These are phyloP conservation scores for Phenganax marumi DNA, from an alignment of 92 coral and sea anemone species.

Conservation along the genomic window DNA sequence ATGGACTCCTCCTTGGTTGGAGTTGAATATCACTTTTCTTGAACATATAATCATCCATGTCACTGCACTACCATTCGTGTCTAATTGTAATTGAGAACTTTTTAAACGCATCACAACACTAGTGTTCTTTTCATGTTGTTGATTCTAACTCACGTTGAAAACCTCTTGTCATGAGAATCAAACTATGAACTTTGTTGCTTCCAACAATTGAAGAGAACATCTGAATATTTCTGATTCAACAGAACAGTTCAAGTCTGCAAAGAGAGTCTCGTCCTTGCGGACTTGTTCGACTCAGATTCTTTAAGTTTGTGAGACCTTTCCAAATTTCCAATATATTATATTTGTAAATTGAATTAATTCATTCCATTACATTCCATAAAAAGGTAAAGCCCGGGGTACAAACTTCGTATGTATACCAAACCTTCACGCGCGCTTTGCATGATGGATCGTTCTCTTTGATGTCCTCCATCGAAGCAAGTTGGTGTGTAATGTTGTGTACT, in stretches of 20 bases:
- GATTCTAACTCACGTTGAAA: constrained; percentile 58
- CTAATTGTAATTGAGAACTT: constrained; percentile 80
- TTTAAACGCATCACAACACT: constrained; percentile 71
- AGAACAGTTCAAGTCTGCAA: constrained; percentile 68
- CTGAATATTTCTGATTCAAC: constrained; percentile 12
- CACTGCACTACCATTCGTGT: constrained; percentile 74
- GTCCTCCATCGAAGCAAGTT: constrained; percentile 24
- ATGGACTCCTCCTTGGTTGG: constrained; percentile 84
- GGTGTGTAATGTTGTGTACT: background rate
- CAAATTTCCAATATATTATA: too few species aligned
- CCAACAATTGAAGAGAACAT: constrained; percentile 61
- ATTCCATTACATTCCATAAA: background rate
- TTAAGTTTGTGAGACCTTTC: background rate
- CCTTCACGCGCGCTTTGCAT: constrained; percentile 23
- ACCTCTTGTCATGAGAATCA: constrained; percentile 70
- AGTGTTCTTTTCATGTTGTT: constrained; percentile 50
- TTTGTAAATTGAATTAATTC: too few species aligned
- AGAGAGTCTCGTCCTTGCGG: constrained; percentile 66
- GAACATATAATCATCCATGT: constrained; percentile 28
- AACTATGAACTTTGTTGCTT: constrained; percentile 73
- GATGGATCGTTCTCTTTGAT: constrained; percentile 15
- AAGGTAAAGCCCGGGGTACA: background rate
- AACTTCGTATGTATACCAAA: background rate
- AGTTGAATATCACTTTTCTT: constrained; percentile 75
- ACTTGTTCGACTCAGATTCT: constrained; percentile 70